These are phyloP conservation scores for Tyria jacobaeae DNA, from an alignment of 2,888 invertebrate species.

Conservation along the genomic window DNA sequence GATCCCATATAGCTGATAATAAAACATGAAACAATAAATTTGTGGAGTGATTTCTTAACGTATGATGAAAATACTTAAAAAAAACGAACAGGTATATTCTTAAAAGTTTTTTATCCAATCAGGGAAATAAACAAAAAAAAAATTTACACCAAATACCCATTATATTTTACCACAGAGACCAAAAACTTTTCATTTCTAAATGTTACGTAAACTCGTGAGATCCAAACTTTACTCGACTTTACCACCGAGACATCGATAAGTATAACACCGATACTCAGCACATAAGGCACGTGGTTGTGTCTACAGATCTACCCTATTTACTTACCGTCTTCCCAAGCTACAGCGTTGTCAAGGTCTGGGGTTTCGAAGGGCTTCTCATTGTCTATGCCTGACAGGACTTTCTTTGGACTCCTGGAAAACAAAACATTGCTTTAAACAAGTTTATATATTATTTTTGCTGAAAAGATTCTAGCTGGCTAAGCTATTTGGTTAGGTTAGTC, in stretches of 20 bases:
- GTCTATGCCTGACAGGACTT: conserved; percentile 68
- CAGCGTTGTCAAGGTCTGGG: conserved; percentile 63
- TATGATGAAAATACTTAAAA: not conserved
- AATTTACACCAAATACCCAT: not conserved
- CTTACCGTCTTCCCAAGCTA: conserved; percentile 84
- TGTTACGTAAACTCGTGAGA: not conserved
- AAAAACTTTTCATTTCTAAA: too few species aligned
- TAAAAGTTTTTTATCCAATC: not conserved
- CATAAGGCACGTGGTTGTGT: conserved; percentile 16
- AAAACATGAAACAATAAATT: not conserved
- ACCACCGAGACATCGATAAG: conserved; percentile 7
- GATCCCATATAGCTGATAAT: not conserved
- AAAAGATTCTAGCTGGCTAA: too few species aligned
- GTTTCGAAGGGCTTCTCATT: conserved; percentile 55
- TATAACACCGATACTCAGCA: conserved; percentile 22
- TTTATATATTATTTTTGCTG: too few species aligned
- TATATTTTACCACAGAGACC: not conserved
- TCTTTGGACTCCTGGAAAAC: conserved; percentile 74
- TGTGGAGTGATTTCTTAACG: not conserved
- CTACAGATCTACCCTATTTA: conserved; percentile 41
- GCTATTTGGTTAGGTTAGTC: too few species aligned
- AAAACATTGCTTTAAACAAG: too few species aligned
- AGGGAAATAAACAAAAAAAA: not conserved
- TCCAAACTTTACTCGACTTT: conserved; percentile 4
- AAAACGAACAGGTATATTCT: not conserved